Base-by-base conservation (phyloP, 2,888 invertebrate genomes). In the Tigriopus californicus region DNA sequence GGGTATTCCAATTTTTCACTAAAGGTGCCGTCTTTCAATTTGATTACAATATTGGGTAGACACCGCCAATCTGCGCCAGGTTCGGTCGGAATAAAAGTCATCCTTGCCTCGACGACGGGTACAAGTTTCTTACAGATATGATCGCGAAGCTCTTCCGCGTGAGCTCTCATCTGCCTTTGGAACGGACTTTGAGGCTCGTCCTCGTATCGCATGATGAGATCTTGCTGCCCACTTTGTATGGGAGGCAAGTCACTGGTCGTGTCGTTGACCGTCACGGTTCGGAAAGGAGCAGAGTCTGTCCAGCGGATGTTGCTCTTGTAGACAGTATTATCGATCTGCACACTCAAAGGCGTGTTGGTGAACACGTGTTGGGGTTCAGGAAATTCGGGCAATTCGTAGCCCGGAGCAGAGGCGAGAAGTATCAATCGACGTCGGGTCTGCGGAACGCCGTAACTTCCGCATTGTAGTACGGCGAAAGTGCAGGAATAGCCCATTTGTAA, bases 101-200 rank as follows among this genome's bases (percentile, higher is more conserved):
- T 85, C 60, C 88, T 76, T 0, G 83, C 83, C 69, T 81, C 82
- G 1, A 86, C 82, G 41, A 88, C 70, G 1, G 83, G 78, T 41
- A 82, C 80, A 83, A 88, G 84, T 66, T 85, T 83, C 68, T 88
- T 88, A 68, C 85, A 86, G 62, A 86, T 78, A 66, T 89, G 88
- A 69, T 88, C 87, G 10, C 77, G 72, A 10, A 51, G 22, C 18
- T 42, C 20, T 24, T 12, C 47, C 40, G 6, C 18, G 13, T 41
- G 49, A 33, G 46, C 2, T 22, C 65, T 65, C 65, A 75, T 73
- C 67, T 69, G 69, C 65, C 80, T 75, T 70, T 88, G 88, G 71
- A 85, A 87, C 69, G 85, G 80, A 4, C 83, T 81, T 51, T 78
- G 72, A 0, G 85, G 76, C 67, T 82, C 81, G 1, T 77, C 77